Percentiles rank a stretch among this genome's conserved stretches.
Evolutionary conservation across 2,797 vertebrate species (phyloP).

Genomic region (Chlorospingus semifuscus): DNA sequence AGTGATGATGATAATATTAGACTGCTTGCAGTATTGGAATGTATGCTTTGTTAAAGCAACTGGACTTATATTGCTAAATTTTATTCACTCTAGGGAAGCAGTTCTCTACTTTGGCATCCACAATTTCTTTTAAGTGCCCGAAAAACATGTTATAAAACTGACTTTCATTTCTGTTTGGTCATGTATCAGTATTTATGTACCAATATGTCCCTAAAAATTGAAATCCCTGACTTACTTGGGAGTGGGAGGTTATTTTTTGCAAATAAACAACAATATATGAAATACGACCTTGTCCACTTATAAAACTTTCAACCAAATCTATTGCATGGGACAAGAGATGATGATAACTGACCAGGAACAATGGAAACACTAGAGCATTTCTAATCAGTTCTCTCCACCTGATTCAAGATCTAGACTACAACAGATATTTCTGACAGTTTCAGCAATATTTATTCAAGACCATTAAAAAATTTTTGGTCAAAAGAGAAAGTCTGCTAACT

Average conservation of each 20-base stretch:
- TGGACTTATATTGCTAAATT: slow-evolving; percentile 11
- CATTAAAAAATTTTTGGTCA: neutral
- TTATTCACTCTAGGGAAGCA: slow-evolving; percentile 17
- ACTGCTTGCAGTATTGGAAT: slow-evolving; percentile 29
- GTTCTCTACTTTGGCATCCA: neutral
- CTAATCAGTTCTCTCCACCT: neutral
- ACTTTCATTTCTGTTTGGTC: neutral
- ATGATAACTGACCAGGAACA: neutral
- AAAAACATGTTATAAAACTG: slow-evolving; percentile 27
- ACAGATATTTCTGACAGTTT: neutral
- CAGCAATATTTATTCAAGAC: neutral
- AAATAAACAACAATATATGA: neutral
- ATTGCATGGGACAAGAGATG: neutral
- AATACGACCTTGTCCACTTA: neutral
- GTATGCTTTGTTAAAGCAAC: slow-evolving; percentile 36
- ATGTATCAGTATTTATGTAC: neutral
- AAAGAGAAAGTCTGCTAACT: neutral
- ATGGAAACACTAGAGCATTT: neutral
- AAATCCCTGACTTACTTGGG: neutral
- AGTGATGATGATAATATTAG: slow-evolving; percentile 51
- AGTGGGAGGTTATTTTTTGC: neutral
- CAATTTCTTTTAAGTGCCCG: slow-evolving; percentile 3
- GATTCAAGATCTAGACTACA: neutral
- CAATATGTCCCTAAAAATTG: neutral
- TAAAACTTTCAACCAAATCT: neutral